These are phyloP conservation scores for Hoplodrina ambigua DNA, from an alignment of 2,888 invertebrate species.

Conservation along the genomic window DNA sequence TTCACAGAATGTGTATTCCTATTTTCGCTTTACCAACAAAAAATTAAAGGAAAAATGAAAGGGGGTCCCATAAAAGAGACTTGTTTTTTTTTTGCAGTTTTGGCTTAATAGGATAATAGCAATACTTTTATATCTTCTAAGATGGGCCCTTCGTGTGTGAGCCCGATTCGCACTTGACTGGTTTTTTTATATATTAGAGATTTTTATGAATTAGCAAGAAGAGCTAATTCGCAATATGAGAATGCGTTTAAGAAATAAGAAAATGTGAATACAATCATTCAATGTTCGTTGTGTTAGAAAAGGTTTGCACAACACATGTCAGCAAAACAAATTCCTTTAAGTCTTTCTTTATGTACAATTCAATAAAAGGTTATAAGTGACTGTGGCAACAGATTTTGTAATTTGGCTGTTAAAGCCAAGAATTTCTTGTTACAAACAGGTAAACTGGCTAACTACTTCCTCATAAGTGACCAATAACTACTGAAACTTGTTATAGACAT, in stretches of 20 bases:
- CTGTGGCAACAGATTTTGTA: background rate
- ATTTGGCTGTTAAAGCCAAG: background rate
- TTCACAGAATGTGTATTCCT: too few relatives aligned
- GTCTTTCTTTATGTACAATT: background rate
- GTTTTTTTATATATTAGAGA: background rate
- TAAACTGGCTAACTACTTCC: conserved; percentile 30
- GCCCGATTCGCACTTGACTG: too few relatives aligned
- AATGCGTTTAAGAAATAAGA: background rate
- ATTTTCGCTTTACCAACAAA: too few relatives aligned
- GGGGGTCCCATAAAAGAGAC: too few relatives aligned
- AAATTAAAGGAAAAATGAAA: too few relatives aligned
- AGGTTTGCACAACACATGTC: too few relatives aligned
- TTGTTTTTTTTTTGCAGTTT: too few relatives aligned
- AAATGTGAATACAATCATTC: background rate
- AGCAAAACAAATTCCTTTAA: background rate
- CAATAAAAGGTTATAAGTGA: background rate
- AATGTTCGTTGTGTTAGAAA: background rate
- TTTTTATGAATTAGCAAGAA: background rate
- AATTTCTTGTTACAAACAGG: background rate
- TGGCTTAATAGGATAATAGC: too few relatives aligned
- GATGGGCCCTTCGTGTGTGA: too few relatives aligned
- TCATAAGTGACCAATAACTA: conserved; percentile 8
- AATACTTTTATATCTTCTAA: too few relatives aligned
- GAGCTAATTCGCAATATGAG: background rate
- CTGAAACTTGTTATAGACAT: background rate